phyloP scores from a whole-genome alignment of 53 echinoderm and acorn worm species.

The Echinarachnius parma region DNA sequence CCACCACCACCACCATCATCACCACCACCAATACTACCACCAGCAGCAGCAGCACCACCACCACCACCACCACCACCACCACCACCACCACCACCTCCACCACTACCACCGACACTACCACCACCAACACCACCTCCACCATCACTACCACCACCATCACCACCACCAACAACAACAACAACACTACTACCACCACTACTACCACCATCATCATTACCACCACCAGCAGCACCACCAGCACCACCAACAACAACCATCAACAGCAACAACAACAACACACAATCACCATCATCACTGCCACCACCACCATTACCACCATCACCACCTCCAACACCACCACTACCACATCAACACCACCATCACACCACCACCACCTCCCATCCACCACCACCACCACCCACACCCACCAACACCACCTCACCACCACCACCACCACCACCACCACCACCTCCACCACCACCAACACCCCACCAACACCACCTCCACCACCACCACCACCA shows the following conservation, averaged over 20 bases:
- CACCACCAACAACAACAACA: neutral
- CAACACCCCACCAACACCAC: too few relatives aligned
- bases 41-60: neutral
- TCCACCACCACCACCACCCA: neutral
- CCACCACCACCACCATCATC: neutral
- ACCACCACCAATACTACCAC: neutral
- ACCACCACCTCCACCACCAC: too few relatives aligned
- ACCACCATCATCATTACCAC: neutral
- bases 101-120: neutral
- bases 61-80: neutral
- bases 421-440: too few relatives aligned
- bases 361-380: too few relatives aligned
- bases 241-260: neutral
- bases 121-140: neutral
- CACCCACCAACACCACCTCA: neutral
- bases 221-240: neutral
- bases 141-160: neutral
- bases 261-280: neutral
- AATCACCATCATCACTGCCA: neutral
- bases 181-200: neutral
- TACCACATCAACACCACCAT: neutral
- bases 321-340: neutral
- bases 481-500: too few relatives aligned
- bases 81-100: neutral
- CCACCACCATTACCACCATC: neutral